Evolutionary conservation across 2,888 invertebrate genomes (phyloP).

Genomic region (Orchesellides sinensis): DNA sequence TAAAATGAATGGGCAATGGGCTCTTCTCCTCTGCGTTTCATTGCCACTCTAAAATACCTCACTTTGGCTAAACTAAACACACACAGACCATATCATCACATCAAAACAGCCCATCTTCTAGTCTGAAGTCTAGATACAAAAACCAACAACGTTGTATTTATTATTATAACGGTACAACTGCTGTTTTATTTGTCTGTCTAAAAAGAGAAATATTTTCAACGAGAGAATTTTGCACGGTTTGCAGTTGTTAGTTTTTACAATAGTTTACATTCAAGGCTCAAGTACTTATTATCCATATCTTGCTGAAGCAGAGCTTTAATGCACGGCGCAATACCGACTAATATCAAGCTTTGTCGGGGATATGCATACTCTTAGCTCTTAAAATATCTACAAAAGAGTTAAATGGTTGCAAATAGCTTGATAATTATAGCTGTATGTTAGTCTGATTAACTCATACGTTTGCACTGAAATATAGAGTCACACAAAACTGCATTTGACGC

Average conservation of each 20-base stretch:
- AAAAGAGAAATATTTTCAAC: not conserved
- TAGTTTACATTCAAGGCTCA: constrained; percentile 14
- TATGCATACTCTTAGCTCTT: no score
- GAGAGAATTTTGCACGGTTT: constrained; percentile 11
- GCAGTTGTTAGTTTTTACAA: constrained; percentile 3
- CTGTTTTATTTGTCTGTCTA: constrained; percentile 1
- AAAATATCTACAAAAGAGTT: no score
- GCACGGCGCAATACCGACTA: no score
- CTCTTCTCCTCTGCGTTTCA: constrained; percentile 38
- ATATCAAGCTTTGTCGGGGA: no score
- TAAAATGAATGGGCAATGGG: constrained; percentile 7
- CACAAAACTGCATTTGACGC: no score
- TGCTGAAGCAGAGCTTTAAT: not conserved
- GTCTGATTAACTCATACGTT: no score
- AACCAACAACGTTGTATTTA: not conserved
- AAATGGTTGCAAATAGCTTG: no score
- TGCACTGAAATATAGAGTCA: no score
- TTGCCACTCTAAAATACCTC: constrained; percentile 56
- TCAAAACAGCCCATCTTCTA: constrained; percentile 31
- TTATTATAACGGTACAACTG: constrained; percentile 24
- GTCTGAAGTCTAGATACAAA: no score
- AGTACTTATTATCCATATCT: constrained; percentile 17
- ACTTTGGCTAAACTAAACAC: constrained; percentile 25
- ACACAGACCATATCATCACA: constrained; percentile 18
- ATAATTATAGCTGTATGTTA: no score